A percentile compares a stretch with the other conserved stretches of the same genome.
Conservation (phyloP, 2,113 vertebrate genomes). For the Solenodon paradoxus region DNA sequence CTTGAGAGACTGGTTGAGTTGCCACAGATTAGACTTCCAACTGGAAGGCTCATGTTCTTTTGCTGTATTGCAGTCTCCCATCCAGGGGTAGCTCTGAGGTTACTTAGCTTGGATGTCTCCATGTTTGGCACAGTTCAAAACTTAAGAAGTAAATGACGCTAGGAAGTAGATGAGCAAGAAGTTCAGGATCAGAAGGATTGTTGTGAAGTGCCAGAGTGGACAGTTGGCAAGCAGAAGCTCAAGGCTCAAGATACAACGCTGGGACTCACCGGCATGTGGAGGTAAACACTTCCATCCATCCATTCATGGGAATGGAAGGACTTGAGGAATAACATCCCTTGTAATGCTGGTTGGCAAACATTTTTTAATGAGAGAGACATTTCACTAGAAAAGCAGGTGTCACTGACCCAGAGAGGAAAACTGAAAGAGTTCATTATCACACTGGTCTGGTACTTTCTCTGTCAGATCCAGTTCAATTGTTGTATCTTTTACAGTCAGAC, state of each 20-base stretch:
- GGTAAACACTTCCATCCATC: no score
- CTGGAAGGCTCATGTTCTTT: fast-evolving
- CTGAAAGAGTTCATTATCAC: not conserved
- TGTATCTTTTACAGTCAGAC: not conserved
- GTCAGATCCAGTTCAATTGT: not conserved
- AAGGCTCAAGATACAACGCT: not conserved
- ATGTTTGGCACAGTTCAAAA: not conserved
- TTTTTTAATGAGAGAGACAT: not conserved
- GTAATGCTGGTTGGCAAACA: not conserved
- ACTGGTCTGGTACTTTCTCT: not conserved
- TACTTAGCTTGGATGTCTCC: not conserved
- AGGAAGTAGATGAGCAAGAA: not conserved
- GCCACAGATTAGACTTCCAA: not conserved
- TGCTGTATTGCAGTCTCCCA: not conserved
- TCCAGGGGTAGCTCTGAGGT: not conserved
- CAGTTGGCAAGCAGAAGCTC: not conserved
- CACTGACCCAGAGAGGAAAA: not conserved
- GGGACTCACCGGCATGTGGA: not conserved
- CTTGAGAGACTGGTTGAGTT: not conserved
- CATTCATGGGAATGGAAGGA: not conserved
- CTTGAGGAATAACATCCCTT: not conserved
- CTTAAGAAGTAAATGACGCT: not conserved
- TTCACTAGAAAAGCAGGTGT: not conserved
- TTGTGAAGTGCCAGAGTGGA: not conserved
- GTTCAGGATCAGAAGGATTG: not conserved